phyloP scores from a whole-genome alignment of 2,113 vertebrate genomes.

The Theristicus caerulescens region DNA sequence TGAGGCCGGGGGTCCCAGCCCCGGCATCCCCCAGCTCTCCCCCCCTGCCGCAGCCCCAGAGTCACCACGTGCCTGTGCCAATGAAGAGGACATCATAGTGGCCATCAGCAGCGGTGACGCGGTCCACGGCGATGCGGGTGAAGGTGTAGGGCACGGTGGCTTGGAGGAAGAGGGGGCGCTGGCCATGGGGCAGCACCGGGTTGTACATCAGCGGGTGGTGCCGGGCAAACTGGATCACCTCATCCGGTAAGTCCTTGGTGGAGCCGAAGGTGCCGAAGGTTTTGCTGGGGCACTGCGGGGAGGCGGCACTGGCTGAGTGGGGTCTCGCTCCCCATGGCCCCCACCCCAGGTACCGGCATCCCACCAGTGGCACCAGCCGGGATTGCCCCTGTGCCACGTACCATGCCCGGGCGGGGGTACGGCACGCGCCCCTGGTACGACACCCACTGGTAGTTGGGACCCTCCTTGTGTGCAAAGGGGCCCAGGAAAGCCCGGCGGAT shows the following conservation, averaged over 20 bases:
- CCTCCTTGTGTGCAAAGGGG: slow-evolving; percentile 98
- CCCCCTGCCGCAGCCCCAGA: not conserved
- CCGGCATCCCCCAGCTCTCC: not conserved
- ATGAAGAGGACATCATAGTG: slow-evolving; percentile 97
- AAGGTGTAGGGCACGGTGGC: slow-evolving; percentile 85
- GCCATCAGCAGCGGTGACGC: slow-evolving; percentile 88
- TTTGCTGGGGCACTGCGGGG: slow-evolving; percentile 91
- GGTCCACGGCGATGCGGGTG: slow-evolving; percentile 87
- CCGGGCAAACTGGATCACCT: slow-evolving; percentile 92
- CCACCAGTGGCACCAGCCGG: accelerated
- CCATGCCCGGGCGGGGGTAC: slow-evolving; percentile 96
- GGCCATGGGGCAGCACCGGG: slow-evolving; percentile 81
- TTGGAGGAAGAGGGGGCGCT: slow-evolving; percentile 88
- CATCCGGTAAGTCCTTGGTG: slow-evolving; percentile 94
- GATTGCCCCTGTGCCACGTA: slow-evolving; percentile 48
- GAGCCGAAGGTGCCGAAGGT: slow-evolving; percentile 94
- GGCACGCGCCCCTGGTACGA: slow-evolving; percentile 95
- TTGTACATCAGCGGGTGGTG: slow-evolving; percentile 94
- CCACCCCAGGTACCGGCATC: not conserved
- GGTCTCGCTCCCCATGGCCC: not conserved
- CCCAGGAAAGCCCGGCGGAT: slow-evolving; percentile 95
- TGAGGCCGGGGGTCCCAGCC: not conserved
- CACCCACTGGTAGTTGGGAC: slow-evolving; percentile 96
- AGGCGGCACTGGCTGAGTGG: not conserved
- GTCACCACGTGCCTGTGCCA: slow-evolving; percentile 84